Evolutionary conservation across 2,888 invertebrate species (phyloP).

Genomic region (Andrena flavipes): DNA sequence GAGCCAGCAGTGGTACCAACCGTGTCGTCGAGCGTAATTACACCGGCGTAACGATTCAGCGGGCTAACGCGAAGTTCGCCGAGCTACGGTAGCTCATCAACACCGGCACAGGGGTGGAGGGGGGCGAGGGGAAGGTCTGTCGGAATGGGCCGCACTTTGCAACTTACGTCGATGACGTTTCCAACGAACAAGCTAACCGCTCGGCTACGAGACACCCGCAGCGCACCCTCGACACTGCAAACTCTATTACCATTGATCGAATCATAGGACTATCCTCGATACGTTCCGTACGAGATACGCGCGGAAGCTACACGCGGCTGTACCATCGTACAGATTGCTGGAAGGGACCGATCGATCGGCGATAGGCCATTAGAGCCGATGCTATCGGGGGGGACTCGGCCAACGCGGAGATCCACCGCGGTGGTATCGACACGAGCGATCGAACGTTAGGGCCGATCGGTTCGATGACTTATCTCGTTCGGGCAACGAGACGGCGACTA

Average conservation of each 20-base stretch:
- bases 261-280: conserved; percentile 16
- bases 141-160: neutral
- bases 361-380: conserved; percentile 60
- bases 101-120: too few relatives aligned
- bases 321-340: conserved; percentile 28
- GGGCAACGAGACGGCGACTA: conserved; percentile 48
- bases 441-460: conserved; percentile 54
- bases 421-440: conserved; percentile 50
- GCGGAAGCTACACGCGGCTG: neutral
- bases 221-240: conserved; percentile 30
- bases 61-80: conserved; percentile 27
- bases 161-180: conserved; percentile 8
- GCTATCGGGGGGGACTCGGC: conserved; percentile 45
- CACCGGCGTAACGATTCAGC: conserved; percentile 26
- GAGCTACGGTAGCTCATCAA: conserved; percentile 5
- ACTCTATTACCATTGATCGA: conserved; percentile 41
- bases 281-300: neutral
- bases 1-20: conserved; percentile 6
- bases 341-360: conserved; percentile 36
- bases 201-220: conserved; percentile 23
- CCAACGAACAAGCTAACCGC: neutral
- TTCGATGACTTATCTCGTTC: conserved; percentile 69
- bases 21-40: conserved; percentile 44
- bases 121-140: neutral
- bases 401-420: conserved; percentile 35